Evolutionary conservation across 2,888 invertebrate species (phyloP), one percentile per base, ranked within the genome.

Genomic region (Platycheirus rosarum): DNA sequence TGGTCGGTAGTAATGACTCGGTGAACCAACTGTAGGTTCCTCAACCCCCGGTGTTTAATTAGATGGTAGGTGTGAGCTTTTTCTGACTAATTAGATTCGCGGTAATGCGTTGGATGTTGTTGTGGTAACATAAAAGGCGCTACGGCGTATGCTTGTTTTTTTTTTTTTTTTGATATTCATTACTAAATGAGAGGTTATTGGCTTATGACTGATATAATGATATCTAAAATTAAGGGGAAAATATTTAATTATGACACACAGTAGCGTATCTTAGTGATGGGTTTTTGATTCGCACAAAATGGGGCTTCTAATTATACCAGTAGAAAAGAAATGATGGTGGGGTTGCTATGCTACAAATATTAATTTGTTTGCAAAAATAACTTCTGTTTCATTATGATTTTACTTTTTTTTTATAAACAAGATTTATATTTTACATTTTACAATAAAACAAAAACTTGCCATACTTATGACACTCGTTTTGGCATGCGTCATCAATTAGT

Each of bases 1-100:
- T 16, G 26, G 2, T 40, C n/a, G 14, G 1, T 23, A 2, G 40
- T 13, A 6, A n/a, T 16, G 16, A 2, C 14, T 29, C 32, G 4
- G 16, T 16, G 20, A n/a, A 1, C n/a, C 35, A 37, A 8, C 13
- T 9, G 7, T n/a, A n/a, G 53, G n/a, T 14, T 26, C 23, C 6
- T 9, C 2, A 8, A 42, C 57, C 20, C 9, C 2, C 4, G 29
- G 16, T 29, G 16, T 26, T 16, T 60, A 44, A 44, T 60, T 60
- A 60, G 60, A 60, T 18, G 2, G 60, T 60, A 44, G 42, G 60
- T 60, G 46, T 44, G 71, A 71, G 51, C 26, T 71, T 20, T 44
- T 51, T 62, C 23, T 51, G 40, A 62, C 71, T 71, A 71, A 71
- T 71, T 71, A 44, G 62, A 14, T 60, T 60, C 5, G 60, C 37